These are phyloP conservation scores for Apomyelois bistriatella DNA, from an alignment of 2,888 invertebrate species.

Conservation along the genomic window DNA sequence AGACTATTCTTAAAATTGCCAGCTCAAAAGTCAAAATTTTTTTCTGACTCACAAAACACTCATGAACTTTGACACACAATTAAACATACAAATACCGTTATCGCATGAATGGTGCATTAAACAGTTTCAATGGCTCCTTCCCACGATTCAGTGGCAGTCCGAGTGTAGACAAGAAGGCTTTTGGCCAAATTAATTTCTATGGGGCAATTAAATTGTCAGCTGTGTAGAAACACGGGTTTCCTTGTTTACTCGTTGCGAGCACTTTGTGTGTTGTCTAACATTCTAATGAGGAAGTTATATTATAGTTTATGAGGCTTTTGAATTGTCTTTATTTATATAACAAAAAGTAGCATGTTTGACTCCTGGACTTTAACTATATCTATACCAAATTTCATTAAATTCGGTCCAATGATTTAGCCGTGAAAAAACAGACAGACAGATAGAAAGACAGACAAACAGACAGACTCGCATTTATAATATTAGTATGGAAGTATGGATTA, in stretches of 20 bases:
- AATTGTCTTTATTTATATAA: neutral
- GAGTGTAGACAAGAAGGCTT: slow-evolving; percentile 18
- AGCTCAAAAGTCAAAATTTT: neutral
- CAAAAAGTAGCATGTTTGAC: too few relatives aligned
- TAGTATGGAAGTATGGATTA: too few relatives aligned
- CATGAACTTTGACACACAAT: slow-evolving; percentile 4
- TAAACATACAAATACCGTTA: slow-evolving; percentile 10
- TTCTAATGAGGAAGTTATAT: neutral
- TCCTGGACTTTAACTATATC: too few relatives aligned
- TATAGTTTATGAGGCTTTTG: too few relatives aligned
- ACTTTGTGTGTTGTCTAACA: neutral
- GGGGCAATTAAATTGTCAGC: slow-evolving; percentile 23
- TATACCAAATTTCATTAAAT: too few relatives aligned
- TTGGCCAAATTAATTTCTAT: slow-evolving; percentile 26
- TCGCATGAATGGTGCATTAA: slow-evolving; percentile 16
- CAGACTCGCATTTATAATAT: too few relatives aligned
- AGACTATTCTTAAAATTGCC: too few relatives aligned
- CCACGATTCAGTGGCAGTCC: slow-evolving; percentile 29
- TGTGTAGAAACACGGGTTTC: slow-evolving; percentile 1
- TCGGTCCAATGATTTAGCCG: too few relatives aligned
- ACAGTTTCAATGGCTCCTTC: slow-evolving; percentile 5
- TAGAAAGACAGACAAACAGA: too few relatives aligned
- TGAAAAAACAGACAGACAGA: too few relatives aligned
- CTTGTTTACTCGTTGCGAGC: neutral
- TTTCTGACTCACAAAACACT: neutral